Base-by-base conservation (phyloP, 2,888 invertebrate species). In the Dryocosmus kuriphilus region DNA sequence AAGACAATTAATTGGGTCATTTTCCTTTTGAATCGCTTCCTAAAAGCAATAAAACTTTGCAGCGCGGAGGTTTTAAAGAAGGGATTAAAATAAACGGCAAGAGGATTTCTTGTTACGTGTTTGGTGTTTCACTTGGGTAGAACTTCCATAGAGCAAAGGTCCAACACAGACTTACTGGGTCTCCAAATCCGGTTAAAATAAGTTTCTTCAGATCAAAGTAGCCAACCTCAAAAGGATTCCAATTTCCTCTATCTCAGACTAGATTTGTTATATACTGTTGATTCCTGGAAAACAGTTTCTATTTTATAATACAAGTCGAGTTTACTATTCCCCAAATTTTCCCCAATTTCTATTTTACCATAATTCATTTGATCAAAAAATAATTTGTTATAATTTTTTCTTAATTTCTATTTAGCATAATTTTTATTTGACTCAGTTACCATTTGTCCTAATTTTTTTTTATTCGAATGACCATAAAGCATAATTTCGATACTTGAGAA, bases 1-100 rank as follows among this genome's bases (percentile, higher is more conserved):
- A 71, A 75, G 38, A 51, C 51, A 75, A 55, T 57, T 67, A 62
- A 77, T 73, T 75, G 76, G 8, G 62, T 22, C 32, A 4, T 77
- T 24, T 46, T 67, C 71, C 63, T 79, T 71, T 61, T 35, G 73
- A 67, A 65, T 74, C n/a, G n/a, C 35, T 75, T 79, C 35, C 24
- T 74, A 24, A 16, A 63, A 62, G 19, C 55, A 62, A 76, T 76
- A 38, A 76, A 71, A 71, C 46, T 38, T 65, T 65, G n/a, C n/a
- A n/a, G n/a, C n/a, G 16, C 65, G 2, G 38, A 41, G 38, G 41
- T 24, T 38, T 65, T 65, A 38, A 51, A 14, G 4, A 71, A 27
- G 30, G 30, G 71, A 71, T 71, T 71, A 71, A 71, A 71, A 51
- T 71, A 51, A 71, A 71, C 30, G 24, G 24, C 57, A 57, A 2